Base-by-base conservation (phyloP, 2,888 invertebrate genomes). In the Oscheius onirici region DNA sequence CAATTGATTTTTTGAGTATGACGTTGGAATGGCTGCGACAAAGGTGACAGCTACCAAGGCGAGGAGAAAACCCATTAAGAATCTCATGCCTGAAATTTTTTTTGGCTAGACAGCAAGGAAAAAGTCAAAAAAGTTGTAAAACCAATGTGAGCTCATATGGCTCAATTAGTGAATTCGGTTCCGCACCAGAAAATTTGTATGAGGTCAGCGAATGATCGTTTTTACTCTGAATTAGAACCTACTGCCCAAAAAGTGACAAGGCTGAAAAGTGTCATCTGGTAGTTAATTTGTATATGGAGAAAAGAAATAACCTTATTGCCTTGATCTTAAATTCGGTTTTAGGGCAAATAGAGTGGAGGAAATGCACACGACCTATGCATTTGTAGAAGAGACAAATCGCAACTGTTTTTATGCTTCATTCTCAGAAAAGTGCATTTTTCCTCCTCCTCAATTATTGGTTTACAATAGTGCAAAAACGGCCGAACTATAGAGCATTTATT, bases 1-100 rank as follows among this genome's bases (percentile, higher is more conserved):
- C 20, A 76, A 60, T 46, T 77, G 73, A 49, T 72, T 71, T 65
- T 76, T 77, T 11, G 75, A 70, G 54, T 73, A 77, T 24, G 74
- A 72, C 3, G 79, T 79, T 43, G 79, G 79, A 28, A 79, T 76
- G 5, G 79, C 72, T 13, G 71, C 41, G 24, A 75, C 73, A 43
- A 72, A 51, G 13, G 66, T 17, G 41, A 66, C 43, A 22, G 24
- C 24, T 17, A 66, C 22, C n/a, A 73, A 46, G 55, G 61, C 51
- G 24, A 79, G 63, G 22, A 75, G 61, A 3, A 78, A 43, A 51
- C 73, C 58, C 58, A 58, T 41, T 22, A 79, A 15, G 66, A 77
- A 71, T 61, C 75, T 71, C 66, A 77, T 54, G 46, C 69, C 72
- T 61, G 69, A 57, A 77, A 75, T 73, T 60, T 54, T 63, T 44